Evolutionary conservation across 1,140 invertebrate genomes (phyloP).

Genomic region (Musca vetustissima): DNA sequence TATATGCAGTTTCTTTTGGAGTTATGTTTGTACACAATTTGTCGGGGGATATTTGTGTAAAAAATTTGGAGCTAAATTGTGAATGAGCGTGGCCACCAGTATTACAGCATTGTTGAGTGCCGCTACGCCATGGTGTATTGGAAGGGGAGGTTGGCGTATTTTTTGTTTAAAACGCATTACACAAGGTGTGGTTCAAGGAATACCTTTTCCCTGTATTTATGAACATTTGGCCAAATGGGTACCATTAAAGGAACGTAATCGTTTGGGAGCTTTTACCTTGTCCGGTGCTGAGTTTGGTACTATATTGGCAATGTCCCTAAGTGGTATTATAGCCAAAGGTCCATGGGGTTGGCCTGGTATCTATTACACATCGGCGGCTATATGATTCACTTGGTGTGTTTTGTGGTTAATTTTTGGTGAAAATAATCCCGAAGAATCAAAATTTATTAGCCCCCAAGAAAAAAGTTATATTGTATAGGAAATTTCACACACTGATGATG

Average conservation of each 20-base stretch:
- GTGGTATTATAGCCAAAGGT: conserved; percentile 67
- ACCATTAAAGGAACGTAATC: conserved; percentile 62
- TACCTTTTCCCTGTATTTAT: conserved; percentile 77
- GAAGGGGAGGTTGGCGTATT: conserved; percentile 61
- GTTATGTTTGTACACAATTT: conserved; percentile 61
- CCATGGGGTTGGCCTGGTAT: conserved; percentile 74
- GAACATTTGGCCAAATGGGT: conserved; percentile 58
- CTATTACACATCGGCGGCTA: conserved; percentile 74
- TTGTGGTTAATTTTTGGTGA: conserved; percentile 66
- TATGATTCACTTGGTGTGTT: conserved; percentile 64
- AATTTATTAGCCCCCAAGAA: conserved; percentile 63
- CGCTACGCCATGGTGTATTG: conserved; percentile 53
- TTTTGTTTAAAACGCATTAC: conserved; percentile 66
- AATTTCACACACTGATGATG: conserved; percentile 41
- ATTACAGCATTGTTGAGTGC: conserved; percentile 55
- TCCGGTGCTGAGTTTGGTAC: conserved; percentile 74
- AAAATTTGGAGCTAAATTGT: conserved; percentile 65
- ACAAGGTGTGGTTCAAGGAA: conserved; percentile 79
- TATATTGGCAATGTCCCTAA: conserved; percentile 68
- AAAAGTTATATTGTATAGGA: conserved; percentile 64
- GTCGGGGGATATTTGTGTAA: conserved; percentile 70
- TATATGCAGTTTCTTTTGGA: conserved; percentile 69
- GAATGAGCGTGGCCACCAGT: conserved; percentile 63
- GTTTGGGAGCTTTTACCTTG: conserved; percentile 63
- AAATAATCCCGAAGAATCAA: conserved; percentile 66